Base-by-base conservation (phyloP, 1,140 invertebrate species). In the Oedothorax gibbosus region DNA sequence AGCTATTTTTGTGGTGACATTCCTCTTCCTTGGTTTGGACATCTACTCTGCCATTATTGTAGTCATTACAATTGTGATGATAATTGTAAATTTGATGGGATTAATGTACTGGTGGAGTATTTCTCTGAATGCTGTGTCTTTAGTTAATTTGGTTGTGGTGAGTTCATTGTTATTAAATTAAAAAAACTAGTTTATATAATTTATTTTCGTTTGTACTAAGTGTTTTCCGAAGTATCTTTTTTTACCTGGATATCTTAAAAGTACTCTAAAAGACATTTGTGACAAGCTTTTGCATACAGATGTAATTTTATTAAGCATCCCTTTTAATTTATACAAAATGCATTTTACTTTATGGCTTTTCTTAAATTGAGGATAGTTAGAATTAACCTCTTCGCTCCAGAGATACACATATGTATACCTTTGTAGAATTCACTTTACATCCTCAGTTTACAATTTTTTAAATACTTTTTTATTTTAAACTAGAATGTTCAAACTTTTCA, bases 121-220 rank as follows among this genome's bases (percentile, higher is more conserved):
- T 64, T 89, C 90, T 53, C 88, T 93, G 18, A 93, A 93, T 87
- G 92, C 92, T 15, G 88, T 93, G 7, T 92, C 92, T 15, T 88
- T 93, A 0, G 92, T 93, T 77, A 93, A 93, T 88, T 88, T 93
- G 35, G 92, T 93, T 85, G 93, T 93, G 91, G 92, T 92, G 87
- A 89, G 90, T 89, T 35, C 49, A 54, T 53, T 51, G 49, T 72
- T 35, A 20, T 64, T 51, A 20, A 7, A 14, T 64, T 64, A 8
- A 21, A 60, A 57, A 15, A 62, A 68, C 11, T 12, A 11, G 20
- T 18, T 20, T 20, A 0, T 72, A 72, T 18, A 20, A 68, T 35
- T 68, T 68, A 15, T 72, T 72, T 20, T 72, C 18, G 4, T 4
- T 20, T 72, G n/a, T n/a, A 14, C 53, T 72, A 14, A 51, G 4